These are phyloP conservation scores for Corydoras maculifer DNA, from an alignment of 2,113 vertebrate species.

Conservation along the genomic window DNA sequence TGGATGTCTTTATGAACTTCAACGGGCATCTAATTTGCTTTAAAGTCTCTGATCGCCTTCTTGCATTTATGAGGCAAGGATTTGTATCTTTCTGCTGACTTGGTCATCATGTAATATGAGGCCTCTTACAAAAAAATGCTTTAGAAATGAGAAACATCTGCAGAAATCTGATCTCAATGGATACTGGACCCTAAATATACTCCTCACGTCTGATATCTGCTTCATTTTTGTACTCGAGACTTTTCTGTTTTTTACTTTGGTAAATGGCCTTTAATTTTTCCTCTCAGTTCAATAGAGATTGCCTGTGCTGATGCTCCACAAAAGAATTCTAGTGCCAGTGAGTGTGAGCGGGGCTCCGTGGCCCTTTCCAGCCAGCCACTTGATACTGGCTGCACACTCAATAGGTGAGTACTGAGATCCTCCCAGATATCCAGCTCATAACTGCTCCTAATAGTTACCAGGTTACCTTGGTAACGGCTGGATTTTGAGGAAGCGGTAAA, in stretches of 20 bases:
- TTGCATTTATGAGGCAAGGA: not conserved
- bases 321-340: slow-evolving; percentile 74
- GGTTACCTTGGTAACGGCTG: slow-evolving; percentile 16
- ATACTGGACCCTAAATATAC: slow-evolving; percentile 5
- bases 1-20: slow-evolving; percentile 3
- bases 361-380: slow-evolving; percentile 71
- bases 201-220: slow-evolving; percentile 21
- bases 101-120: not conserved
- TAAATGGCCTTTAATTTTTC: slow-evolving; percentile 76
- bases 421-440: slow-evolving; percentile 50
- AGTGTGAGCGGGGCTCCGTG: slow-evolving; percentile 80
- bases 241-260: slow-evolving; percentile 45
- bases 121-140: not conserved
- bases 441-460: slow-evolving; percentile 27
- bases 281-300: slow-evolving; percentile 83
- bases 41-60: slow-evolving; percentile 1
- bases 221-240: slow-evolving; percentile 8
- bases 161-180: not conserved
- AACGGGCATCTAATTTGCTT: not conserved
- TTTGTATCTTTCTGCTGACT: not conserved
- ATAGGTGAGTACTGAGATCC: slow-evolving; percentile 73
- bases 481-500: slow-evolving; percentile 5
- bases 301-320: slow-evolving; percentile 77
- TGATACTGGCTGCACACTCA: slow-evolving; percentile 73
- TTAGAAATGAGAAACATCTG: not conserved